Evolutionary conservation across 1,140 invertebrate species (phyloP), one percentile per base, ranked within the genome.

Genomic region (Lepidurus arcticus): DNA sequence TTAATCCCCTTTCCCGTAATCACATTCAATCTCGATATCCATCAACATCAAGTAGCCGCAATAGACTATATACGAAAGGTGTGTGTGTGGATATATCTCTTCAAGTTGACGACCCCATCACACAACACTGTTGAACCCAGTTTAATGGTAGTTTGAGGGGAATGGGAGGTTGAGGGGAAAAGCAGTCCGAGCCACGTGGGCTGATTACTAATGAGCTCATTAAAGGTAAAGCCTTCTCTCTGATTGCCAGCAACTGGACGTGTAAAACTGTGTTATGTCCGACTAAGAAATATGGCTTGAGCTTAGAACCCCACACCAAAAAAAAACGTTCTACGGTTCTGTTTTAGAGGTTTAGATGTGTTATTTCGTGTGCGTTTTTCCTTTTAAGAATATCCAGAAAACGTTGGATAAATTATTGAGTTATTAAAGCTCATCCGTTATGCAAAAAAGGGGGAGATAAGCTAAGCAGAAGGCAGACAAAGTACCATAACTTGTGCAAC

Each of bases 171-270:
- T 65, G 53, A 34, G 34, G 34, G 47, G 21, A 1, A 65, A 65
- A 21, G 21, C 53, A 65, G 16, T 21, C 7, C 53, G n/a, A 21
- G 53, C 34, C 7, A 65, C 53, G 53, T 65, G 53, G 13, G 53
- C 53, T 65, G 53, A 65, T 65, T 65, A 65, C 53, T 65, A 65
- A 65, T 65, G 53, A 65, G 53, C 53, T 65, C 53, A 65, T 65
- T 65, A 65, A 65, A 65, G 53, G 13, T n/a, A 65, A 21, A 21
- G 53, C 53, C 53, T 21, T 65, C 21, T 47, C 21, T 65, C 53
- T 65, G 8, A 65, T 65, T 9, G 53, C 53, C 6, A 65, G 21
- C 53, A 65, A 65, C 53, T 65, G 53, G 53, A 65, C 53, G 53
- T 65, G 53, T 65, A 65, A 65, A 65, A 65, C 53, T 16, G 45